Evolutionary conservation across 2,888 invertebrate genomes (phyloP), one percentile per base, ranked within the genome.

Genomic region (Nomada hirtipes): DNA sequence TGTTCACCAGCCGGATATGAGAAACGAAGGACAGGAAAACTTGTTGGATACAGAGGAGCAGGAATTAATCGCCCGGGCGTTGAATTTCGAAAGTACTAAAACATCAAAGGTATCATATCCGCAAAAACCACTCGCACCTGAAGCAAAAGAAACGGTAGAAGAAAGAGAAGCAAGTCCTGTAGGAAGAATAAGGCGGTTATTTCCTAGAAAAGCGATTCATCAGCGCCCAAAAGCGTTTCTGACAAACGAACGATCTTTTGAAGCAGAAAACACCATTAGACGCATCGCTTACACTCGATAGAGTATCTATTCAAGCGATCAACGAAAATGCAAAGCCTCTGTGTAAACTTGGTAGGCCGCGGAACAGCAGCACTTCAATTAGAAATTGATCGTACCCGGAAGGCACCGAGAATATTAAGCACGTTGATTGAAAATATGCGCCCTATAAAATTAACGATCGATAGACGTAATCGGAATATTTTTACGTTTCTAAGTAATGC

Each of bases 211-310:
- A n/a, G 11, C 26, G 13, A 47, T 71, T 64, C 42, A 4, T 50
- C 78, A 64, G 10, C 55, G 44, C 2, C 60, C 60, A 63, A 80
- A 76, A 65, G 75, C n/a, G n/a, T 71, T 44, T 50, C 63, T 68
- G 57, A 82, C 67, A 81, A 79, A 63, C 42, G 55, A 67, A 53
- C 67, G 65, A 82, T 74, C 72, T 60, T 23, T 76, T 63, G 67
- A 63, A 73, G 85, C 76, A 73, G 83, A 87, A 86, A 83, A 85
- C 68, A 20, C 68, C 53, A 70, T 87, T 63, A 83, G 74, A 74
- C 60, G 65, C 68, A 74, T 63, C 64, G 60, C 64, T 83, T 59
- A 73, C 86, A 67, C 77, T 59, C 79, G 86, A 87, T 77, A 59
- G 81, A 72, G 79, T 77, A 79, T 83, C 79, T 77, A 74, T 18